phyloP scores from a whole-genome alignment of 2,888 invertebrate genomes.

The Deilephila elpenor region DNA sequence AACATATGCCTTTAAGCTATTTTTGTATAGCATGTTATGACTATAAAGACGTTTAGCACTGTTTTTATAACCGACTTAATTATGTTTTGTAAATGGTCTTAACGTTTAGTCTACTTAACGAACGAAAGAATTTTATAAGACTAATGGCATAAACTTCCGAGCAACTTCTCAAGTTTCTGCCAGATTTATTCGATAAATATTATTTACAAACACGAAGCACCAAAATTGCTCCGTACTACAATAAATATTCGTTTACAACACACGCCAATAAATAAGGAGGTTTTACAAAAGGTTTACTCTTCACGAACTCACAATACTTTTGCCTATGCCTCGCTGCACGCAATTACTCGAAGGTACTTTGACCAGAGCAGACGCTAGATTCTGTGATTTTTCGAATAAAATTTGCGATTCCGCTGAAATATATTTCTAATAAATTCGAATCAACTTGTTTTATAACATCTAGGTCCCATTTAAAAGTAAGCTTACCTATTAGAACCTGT shows the following conservation, averaged over 20 bases:
- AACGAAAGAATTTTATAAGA: no score
- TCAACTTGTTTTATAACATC: no score
- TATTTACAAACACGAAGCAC: not conserved
- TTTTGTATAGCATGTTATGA: no score
- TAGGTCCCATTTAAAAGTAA: no score
- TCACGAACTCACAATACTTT: conserved; percentile 10
- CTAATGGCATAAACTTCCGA: no score
- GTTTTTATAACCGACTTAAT: no score
- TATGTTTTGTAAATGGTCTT: no score
- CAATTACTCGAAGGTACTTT: conserved; percentile 11
- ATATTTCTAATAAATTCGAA: no score
- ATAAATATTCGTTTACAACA: not conserved
- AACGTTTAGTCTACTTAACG: no score
- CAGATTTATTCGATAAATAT: not conserved
- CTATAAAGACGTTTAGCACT: no score
- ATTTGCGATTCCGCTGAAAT: not conserved
- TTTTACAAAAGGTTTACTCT: conserved; percentile 13
- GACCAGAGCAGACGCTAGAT: not conserved
- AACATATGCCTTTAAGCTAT: no score
- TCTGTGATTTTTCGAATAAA: not conserved
- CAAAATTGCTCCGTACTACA: not conserved
- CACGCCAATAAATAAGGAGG: conserved; percentile 9
- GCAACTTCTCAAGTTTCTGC: not conserved
- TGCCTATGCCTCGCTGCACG: not conserved
- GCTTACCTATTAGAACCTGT: no score